Conservation (phyloP, 2,797 vertebrate genomes). For the Borostomias antarcticus region DNA sequence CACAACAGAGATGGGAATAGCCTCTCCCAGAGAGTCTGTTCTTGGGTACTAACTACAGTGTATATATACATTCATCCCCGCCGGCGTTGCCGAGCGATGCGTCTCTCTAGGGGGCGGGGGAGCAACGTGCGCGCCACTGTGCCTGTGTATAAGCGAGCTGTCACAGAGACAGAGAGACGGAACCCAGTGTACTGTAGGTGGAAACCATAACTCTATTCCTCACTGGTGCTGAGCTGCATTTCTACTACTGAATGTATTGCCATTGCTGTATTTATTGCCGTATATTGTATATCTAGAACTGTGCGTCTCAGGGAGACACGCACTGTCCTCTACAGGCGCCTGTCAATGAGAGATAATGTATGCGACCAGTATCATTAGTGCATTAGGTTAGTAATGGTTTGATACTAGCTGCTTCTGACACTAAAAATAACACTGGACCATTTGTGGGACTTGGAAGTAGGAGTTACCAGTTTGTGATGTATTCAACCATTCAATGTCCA, state of each 20-base stretch:
- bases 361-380: too few species aligned
- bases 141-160: slow-evolving; percentile 32
- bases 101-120: slow-evolving; percentile 8
- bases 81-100: slow-evolving; percentile 20
- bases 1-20: too few species aligned
- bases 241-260: not conserved
- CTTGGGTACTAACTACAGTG: too few species aligned
- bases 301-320: not conserved
- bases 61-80: slow-evolving; percentile 21
- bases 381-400: too few species aligned
- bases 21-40: too few species aligned
- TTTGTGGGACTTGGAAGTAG: not conserved
- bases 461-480: not conserved
- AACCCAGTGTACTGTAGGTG: too few species aligned
- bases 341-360: not conserved
- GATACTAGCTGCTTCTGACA: not conserved
- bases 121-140: not conserved
- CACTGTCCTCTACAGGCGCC: not conserved
- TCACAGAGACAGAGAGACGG: slow-evolving; percentile 55
- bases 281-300: not conserved
- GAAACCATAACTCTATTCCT: too few species aligned
- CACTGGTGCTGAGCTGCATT: too few species aligned
- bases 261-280: not conserved
- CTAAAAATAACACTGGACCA: not conserved
- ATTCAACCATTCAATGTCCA: not conserved